A percentile compares a stretch with the other conserved stretches of the same genome.
These are phyloP conservation scores for Hydrozoanthus gracilis DNA, from an alignment of 92 coral and sea anemone species.

Conservation along the genomic window DNA sequence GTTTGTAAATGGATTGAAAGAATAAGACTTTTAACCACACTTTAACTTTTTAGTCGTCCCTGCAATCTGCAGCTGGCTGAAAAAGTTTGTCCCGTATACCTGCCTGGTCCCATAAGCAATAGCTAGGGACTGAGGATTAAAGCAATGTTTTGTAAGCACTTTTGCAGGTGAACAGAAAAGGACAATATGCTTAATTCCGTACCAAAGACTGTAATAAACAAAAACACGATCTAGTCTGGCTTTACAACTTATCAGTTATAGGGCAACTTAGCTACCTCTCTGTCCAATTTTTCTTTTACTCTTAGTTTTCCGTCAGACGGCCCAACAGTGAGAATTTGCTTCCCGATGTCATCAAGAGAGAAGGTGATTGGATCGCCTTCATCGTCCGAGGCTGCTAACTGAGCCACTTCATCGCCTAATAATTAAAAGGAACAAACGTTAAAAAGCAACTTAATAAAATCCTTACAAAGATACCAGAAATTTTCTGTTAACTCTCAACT, in stretches of 20 bases:
- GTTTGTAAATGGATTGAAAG: no score
- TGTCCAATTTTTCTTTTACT: slow-evolving; percentile 9
- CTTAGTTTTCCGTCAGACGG: neutral
- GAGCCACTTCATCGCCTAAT: slow-evolving; percentile 17
- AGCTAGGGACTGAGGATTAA: neutral
- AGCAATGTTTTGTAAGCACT: no score
- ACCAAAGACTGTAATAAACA: no score
- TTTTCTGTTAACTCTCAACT: neutral
- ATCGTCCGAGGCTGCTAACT: neutral
- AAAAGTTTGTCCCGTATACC: neutral
- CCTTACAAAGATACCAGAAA: neutral
- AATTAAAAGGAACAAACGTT: neutral
- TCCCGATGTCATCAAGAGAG: slow-evolving; percentile 32
- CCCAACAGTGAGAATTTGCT: neutral
- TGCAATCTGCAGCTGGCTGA: no score
- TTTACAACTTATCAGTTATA: neutral
- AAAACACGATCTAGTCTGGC: no score
- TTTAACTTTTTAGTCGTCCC: no score
- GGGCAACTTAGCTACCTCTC: slow-evolving; percentile 14
- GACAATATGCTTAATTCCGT: no score
- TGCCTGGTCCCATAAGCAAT: neutral
- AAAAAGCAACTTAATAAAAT: no score
- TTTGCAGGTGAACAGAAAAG: no score
- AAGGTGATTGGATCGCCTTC: slow-evolving; percentile 7
- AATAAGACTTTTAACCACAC: no score